Conservation (phyloP, 2,113 vertebrate genomes). For the Agelaius phoeniceus region DNA sequence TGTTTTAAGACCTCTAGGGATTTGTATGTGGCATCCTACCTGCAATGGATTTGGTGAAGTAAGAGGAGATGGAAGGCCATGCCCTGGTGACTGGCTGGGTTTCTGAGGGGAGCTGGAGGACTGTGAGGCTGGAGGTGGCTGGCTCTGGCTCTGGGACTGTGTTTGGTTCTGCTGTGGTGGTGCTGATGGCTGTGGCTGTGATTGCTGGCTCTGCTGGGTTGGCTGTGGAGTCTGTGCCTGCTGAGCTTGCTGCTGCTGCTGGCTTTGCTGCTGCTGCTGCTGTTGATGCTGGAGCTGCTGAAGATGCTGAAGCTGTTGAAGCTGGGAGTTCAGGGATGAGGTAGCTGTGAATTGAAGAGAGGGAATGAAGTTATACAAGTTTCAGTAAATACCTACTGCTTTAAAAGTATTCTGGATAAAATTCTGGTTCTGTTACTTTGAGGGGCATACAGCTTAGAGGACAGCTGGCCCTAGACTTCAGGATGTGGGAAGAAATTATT, state of each 20-base stretch:
- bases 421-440: background rate
- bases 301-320: conserved; percentile 98
- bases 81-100: conserved; percentile 89
- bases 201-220: conserved; percentile 70
- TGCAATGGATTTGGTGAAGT: conserved; percentile 90
- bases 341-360: conserved; percentile 85
- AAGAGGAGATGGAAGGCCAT: conserved; percentile 90
- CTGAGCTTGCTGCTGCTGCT: conserved; percentile 67
- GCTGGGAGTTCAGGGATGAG: conserved; percentile 98
- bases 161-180: conserved; percentile 77
- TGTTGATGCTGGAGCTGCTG: conserved; percentile 94
- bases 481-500: background rate
- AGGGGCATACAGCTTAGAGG: background rate
- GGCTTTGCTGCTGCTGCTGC: conserved; percentile 76
- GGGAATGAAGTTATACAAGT: background rate
- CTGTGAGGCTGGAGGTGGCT: conserved; percentile 77
- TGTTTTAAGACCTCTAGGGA: background rate
- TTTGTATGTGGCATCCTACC: conserved; percentile 67
- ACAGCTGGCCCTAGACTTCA: background rate
- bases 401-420: background rate
- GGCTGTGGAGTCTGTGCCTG: conserved; percentile 73
- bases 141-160: conserved; percentile 79
- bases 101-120: conserved; percentile 88
- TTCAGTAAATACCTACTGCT: background rate
- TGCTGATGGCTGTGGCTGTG: conserved; percentile 50